Evolutionary conservation across 1,140 invertebrate genomes (phyloP).

Genomic region (Cyclina sinensis): DNA sequence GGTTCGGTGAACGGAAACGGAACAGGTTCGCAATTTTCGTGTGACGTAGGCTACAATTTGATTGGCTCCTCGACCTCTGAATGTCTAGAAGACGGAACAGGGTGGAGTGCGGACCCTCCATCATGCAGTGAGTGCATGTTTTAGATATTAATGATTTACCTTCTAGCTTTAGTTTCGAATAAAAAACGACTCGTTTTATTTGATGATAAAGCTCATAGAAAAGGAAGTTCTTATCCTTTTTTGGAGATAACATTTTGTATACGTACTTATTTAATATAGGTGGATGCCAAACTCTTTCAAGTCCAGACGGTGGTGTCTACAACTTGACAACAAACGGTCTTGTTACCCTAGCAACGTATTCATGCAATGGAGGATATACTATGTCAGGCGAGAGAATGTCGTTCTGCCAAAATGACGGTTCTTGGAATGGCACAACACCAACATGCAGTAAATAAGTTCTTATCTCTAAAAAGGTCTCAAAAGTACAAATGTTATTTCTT

Average conservation of each 20-base stretch:
- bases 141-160: no score
- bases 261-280: background rate
- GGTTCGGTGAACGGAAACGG: background rate
- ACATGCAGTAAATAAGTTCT: background rate
- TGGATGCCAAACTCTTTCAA: background rate
- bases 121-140: constrained; percentile 17
- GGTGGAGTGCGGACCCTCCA: constrained; percentile 18
- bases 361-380: constrained; percentile 8
- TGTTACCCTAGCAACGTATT: constrained; percentile 23
- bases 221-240: no score
- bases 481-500: no score
- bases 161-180: no score
- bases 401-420: constrained; percentile 11
- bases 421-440: constrained; percentile 6
- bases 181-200: no score
- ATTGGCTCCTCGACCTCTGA: background rate
- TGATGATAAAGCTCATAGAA: no score
- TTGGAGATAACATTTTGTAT: background rate
- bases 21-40: background rate
- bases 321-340: constrained; percentile 24
- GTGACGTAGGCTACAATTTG: constrained; percentile 24
- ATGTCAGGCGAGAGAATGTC: background rate
- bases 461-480: no score
- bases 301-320: background rate
- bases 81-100: constrained; percentile 28